Percentiles rank a stretch among this genome's conserved stretches.
Conservation (phyloP, 2,113 vertebrate genomes). For the Gymnobelideus leadbeateri region DNA sequence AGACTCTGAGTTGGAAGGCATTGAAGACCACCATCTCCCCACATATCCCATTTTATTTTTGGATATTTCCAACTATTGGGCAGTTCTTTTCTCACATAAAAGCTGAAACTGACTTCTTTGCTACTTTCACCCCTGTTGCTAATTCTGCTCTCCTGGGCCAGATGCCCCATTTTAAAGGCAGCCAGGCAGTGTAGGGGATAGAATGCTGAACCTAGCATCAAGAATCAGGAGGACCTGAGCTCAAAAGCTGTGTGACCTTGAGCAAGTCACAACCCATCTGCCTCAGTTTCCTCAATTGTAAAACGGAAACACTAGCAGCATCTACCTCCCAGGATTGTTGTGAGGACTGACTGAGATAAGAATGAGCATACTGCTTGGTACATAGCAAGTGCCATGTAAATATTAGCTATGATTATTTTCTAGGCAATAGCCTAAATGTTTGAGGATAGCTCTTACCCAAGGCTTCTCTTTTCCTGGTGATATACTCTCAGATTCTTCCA, state of each 20-base stretch:
- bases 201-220: background rate
- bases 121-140: background rate
- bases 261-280: background rate
- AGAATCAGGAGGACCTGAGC: background rate
- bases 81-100: background rate
- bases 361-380: background rate
- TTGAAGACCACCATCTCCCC: background rate
- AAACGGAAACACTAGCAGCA: too few relatives aligned
- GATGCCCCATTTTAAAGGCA: background rate
- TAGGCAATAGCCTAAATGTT: background rate
- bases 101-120: background rate
- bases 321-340: too few relatives aligned
- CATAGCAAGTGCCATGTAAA: background rate
- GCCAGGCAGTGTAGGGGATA: background rate
- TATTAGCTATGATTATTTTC: background rate
- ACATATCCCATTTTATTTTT: background rate
- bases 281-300: background rate
- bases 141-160: too few relatives aligned
- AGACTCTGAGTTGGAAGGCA: background rate
- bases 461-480: too few relatives aligned
- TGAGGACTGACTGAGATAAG: background rate
- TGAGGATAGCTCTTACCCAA: background rate
- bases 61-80: background rate
- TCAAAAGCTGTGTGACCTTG: background rate
- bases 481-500: background rate